Evolutionary conservation across 2,797 vertebrate species (phyloP).

Genomic region (Enteromius mattozi): DNA sequence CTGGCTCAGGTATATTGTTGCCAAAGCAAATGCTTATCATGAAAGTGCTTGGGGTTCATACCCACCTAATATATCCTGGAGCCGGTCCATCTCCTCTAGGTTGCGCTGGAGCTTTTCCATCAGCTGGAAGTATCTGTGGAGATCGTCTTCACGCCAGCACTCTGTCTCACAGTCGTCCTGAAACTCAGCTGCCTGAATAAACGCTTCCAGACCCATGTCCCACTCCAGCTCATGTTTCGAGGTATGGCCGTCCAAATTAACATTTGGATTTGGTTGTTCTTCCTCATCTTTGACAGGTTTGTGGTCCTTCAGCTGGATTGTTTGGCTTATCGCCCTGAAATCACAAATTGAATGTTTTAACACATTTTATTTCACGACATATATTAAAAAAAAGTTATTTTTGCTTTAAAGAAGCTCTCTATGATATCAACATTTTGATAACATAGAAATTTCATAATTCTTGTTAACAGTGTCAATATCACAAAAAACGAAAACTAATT

Average conservation of each 20-base stretch:
- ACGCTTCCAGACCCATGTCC: neutral
- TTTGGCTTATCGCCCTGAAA: neutral
- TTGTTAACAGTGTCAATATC: too few relatives aligned
- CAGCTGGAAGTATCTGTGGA: neutral
- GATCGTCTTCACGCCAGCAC: neutral
- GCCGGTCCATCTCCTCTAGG: neutral
- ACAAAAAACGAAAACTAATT: too few relatives aligned
- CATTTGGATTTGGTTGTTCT: neutral
- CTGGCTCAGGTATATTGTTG: neutral
- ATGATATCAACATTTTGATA: neutral
- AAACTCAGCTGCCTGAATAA: neutral
- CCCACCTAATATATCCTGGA: neutral
- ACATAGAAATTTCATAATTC: too few relatives aligned
- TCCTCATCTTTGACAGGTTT: neutral
- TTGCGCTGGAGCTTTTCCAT: neutral
- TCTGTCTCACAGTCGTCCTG: neutral
- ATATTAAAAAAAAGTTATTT: neutral
- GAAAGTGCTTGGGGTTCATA: neutral
- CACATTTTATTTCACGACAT: neutral
- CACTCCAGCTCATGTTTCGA: neutral
- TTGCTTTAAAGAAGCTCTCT: neutral
- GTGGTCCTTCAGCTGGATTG: neutral
- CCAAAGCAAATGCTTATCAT: neutral
- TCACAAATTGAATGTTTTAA: neutral
- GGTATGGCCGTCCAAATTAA: neutral